phyloP scores from a whole-genome alignment of 2,797 vertebrate genomes.

The Dromococcyx pavoninus region DNA sequence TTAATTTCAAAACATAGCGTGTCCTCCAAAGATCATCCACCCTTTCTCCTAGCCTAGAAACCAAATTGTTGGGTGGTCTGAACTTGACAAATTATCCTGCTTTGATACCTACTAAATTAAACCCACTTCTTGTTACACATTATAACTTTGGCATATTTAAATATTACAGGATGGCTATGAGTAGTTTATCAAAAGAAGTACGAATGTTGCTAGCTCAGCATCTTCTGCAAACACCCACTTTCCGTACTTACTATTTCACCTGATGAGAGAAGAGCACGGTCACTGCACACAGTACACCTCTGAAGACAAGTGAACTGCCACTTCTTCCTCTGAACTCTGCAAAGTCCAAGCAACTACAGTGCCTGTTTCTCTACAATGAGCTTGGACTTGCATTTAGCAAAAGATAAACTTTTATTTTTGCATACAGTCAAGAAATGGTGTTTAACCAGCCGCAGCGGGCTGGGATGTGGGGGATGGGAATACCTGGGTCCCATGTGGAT shows the following conservation, averaged over 20 bases:
- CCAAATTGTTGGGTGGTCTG: background rate
- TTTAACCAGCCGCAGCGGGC: too few relatives aligned
- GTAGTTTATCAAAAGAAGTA: background rate
- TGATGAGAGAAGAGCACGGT: background rate
- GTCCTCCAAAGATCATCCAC: background rate
- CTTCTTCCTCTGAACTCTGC: background rate
- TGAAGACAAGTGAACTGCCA: rapidly evolving
- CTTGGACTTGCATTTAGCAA: background rate
- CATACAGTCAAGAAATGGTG: rapidly evolving
- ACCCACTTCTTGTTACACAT: background rate
- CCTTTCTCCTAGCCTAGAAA: background rate
- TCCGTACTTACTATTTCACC: background rate
- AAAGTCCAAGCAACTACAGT: background rate
- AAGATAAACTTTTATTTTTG: background rate
- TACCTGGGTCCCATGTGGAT: background rate
- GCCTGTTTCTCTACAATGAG: background rate
- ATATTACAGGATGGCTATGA: background rate
- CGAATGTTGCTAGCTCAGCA: background rate
- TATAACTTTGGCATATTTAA: background rate
- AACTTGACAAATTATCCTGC: background rate
- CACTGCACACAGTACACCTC: rapidly evolving
- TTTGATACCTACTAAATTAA: background rate
- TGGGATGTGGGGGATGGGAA: background rate
- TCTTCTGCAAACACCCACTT: background rate
- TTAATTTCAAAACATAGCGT: background rate